Conservation (phyloP, 2,888 invertebrate species). For the Theodoxus fluviatilis region DNA sequence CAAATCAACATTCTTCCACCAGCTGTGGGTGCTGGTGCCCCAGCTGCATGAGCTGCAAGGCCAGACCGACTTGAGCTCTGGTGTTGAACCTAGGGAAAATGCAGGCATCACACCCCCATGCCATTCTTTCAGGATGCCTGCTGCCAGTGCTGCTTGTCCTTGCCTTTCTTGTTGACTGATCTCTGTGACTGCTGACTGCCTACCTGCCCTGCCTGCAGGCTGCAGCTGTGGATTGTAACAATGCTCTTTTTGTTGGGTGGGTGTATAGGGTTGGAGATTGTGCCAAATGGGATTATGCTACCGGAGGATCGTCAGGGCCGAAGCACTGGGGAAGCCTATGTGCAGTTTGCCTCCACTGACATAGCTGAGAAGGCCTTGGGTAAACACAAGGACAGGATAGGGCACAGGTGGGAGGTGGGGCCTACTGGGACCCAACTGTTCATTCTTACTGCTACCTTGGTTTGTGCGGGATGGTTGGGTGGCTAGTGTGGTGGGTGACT, state of each 20-base stretch:
- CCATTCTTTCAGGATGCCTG: no score
- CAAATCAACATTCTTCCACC: no score
- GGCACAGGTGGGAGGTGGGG: constrained; percentile 85
- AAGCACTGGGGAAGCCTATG: constrained; percentile 99
- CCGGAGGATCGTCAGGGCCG: constrained; percentile 97
- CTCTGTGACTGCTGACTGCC: no score
- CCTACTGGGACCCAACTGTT: constrained; percentile 31
- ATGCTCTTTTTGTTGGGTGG: constrained; percentile 63
- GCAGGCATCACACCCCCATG: no score
- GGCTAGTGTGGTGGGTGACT: constrained; percentile 32
- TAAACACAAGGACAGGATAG: constrained; percentile 98
- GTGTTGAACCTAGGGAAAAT: no score
- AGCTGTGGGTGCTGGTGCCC: no score
- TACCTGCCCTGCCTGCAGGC: no score
- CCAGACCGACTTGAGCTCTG: no score
- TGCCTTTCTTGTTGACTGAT: no score
- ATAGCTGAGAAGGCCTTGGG: constrained; percentile 97
- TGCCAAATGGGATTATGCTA: constrained; percentile 97
- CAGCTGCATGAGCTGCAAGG: no score
- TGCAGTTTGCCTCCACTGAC: constrained; percentile 96
- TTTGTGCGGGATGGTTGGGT: constrained; percentile 28
- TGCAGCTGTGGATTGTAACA: no score
- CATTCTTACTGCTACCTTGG: constrained; percentile 21
- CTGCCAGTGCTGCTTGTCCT: no score
- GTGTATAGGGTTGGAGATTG: constrained; percentile 89